These are phyloP conservation scores for Nothobranchius kuhntae DNA, from an alignment of 2,113 vertebrate genomes.

Conservation along the genomic window DNA sequence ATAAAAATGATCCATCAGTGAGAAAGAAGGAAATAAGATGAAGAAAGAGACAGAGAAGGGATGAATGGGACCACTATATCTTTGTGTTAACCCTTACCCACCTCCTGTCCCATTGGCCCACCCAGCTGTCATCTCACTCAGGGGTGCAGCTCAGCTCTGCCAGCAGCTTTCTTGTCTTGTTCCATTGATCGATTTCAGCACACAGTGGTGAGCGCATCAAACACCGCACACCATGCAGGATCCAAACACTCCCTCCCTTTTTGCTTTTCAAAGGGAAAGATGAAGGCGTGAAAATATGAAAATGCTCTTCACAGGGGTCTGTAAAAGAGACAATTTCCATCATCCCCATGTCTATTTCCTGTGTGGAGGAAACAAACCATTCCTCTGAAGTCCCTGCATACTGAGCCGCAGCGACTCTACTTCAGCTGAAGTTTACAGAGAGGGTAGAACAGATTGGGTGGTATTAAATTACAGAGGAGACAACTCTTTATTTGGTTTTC, in stretches of 20 bases:
- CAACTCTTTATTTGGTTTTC: slow-evolving; percentile 67
- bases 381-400: slow-evolving; percentile 71
- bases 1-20: slow-evolving; percentile 52
- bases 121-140: slow-evolving; percentile 53
- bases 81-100: slow-evolving; percentile 45
- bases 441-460: slow-evolving; percentile 57
- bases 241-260: slow-evolving; percentile 34
- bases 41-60: slow-evolving; percentile 28
- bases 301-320: slow-evolving; percentile 79
- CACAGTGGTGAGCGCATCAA: slow-evolving; percentile 63
- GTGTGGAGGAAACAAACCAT: slow-evolving; percentile 58
- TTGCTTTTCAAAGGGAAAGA: slow-evolving; percentile 74
- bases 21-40: slow-evolving; percentile 68
- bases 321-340: slow-evolving; percentile 75
- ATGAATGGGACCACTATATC: slow-evolving; percentile 50
- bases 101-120: slow-evolving; percentile 60
- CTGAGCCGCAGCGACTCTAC: slow-evolving; percentile 56
- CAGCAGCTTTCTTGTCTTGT: slow-evolving; percentile 63
- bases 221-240: slow-evolving; percentile 50
- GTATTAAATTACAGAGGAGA: slow-evolving; percentile 66
- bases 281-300: slow-evolving; percentile 78
- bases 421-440: slow-evolving; percentile 59
- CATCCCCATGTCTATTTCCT: slow-evolving; percentile 68
- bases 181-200: slow-evolving; percentile 70
- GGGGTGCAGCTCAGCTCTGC: slow-evolving; percentile 45